Base-by-base conservation (phyloP, 2,888 invertebrate species). In the Caenorhabditis plicata region DNA sequence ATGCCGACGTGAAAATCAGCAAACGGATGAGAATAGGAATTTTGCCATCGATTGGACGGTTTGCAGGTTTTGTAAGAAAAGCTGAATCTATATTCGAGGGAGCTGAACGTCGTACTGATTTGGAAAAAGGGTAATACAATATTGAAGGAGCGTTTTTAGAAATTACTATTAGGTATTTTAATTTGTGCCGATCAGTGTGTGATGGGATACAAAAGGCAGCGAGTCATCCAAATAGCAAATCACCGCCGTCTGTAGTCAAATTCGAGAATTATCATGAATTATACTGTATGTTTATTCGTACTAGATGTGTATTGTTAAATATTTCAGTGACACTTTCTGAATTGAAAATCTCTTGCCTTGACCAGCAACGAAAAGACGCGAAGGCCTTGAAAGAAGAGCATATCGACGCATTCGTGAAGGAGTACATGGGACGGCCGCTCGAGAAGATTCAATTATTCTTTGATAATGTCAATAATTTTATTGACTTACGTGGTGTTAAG, bases 181-280 rank as follows among this genome's bases (percentile, higher is more conserved):
- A 70, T 27, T 61, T 80, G 38, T 61, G 67, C 25, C 64, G 68
- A 9, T 88, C 88, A 35, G 90, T 93, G 84, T 88, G 92, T 82
- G 89, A 89, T 71, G 88, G 89, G 62, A 89, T 94, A 64, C 85
- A 87, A 32, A 83, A 87, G 42, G 89, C 92, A 72, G 88, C 91
- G 0, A 85, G 84, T 47, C 90, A 92, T 76, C 91, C 68, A 3
- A 55, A 92, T 82, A 88, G 89, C 67, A 92, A 92, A 84, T 92
- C 92, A 15, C 96, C 95, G 4, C 87, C 88, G 43, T 90, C 91
- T 84, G 92, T 94, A 38, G 87, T 94, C 43, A 89, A 90, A 83
- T 90, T 93, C 88, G 90, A 96, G 85, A 98, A 96, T 84, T 95
- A 90, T 83, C 95, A 96, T 85, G 89, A 90, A 76, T 87, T 98